Evolutionary conservation across 1,140 invertebrate genomes (phyloP), one percentile per base, ranked within the genome.

Genomic region (Vanessa tameamea): DNA sequence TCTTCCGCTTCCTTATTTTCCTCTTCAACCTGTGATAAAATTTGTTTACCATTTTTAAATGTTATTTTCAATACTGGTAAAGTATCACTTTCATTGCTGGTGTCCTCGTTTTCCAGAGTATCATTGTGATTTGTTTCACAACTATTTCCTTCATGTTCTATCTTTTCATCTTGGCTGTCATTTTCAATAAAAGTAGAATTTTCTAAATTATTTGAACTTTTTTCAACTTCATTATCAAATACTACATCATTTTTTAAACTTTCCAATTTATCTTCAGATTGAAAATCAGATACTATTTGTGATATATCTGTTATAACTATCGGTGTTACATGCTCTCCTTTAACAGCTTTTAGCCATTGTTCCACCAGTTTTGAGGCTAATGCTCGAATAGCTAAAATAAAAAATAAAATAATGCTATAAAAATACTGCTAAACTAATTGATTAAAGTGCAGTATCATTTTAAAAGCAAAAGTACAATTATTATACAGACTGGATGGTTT

Each of bases 321-420:
- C 51, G 89, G 90, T 63, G 83, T 73, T 53, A 91, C 87, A 78
- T 94, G 93, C 87, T 95, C 94, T 65, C 94, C 95, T 92, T 97
- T 97, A 0, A 97, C 97, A 70, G 97, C 95, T 81, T 96, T 96
- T 79, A 98, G 94, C 98, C 98, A 99, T 88, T 97, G 96, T 79
- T 97, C 96, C n/a, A 98, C 97, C 55, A 98, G 93, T 83, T 96
- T 95, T 65, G 95, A 95, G 16, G 97, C 97, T 73, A 98, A 87
- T 59, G 94, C 91, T 82, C 95, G 94, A 37, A 97, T 96, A 83
- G 93, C 96, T 96, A 90, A 80, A 94, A 86, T 76, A 87, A 90
- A 92, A 87, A 86, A 68, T 43, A 61, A 59, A 72, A 50, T 70
- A 64, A 31, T 57, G 73, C 26, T 23, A 61, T 15, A 37, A 37